Base-by-base conservation (phyloP, 2,888 invertebrate species). In the Rambutsinella grinnellia region DNA sequence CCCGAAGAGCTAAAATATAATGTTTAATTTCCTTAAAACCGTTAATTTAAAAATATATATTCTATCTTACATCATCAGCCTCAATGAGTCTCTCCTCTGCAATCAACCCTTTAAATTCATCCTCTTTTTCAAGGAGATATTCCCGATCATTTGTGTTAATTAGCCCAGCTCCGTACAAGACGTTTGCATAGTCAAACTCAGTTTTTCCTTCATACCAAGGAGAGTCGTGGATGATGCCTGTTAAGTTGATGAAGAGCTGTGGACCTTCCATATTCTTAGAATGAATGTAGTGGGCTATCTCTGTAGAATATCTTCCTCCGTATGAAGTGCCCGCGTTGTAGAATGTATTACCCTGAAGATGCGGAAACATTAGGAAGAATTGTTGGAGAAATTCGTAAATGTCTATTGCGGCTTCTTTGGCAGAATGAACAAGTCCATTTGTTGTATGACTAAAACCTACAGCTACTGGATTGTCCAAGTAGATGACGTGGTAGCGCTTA, bases 201-300 rank as follows among this genome's bases (percentile, higher is more conserved):
- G 78, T 82, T 44, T 80, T 63, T 6, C 85, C 83, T 71, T 85
- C 85, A 46, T 82, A 81, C 65, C 85, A 71, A 5, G 85, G 85
- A 24, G 70, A 65, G 19, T 69, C 78, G 5, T 78, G 2, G 5
- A 75, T 60, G 5, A 76, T 79, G 1, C 90, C 90, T 85, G 87
- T 86, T 3, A 90, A 85, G 81, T 93, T 93, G n/a, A 94, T 92
- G 86, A 91, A 91, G 5, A 91, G 90, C 5, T 82, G 85, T 6
- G 88, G 88, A 84, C 90, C 89, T 78, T 90, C 90, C 81, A 90
- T 89, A 83, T 92, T 78, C 62, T 66, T 13, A 17, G 19, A 24
- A 21, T 72, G 77, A 21, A 72, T 78, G 13, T 57, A 54, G 44
- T 71, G 49, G n/a, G 71, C 71, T 2, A 51, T 49, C 5, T 51